These are phyloP conservation scores for Drosophila parabipectinata DNA, from an alignment of 1,140 invertebrate genomes.

Conservation along the genomic window DNA sequence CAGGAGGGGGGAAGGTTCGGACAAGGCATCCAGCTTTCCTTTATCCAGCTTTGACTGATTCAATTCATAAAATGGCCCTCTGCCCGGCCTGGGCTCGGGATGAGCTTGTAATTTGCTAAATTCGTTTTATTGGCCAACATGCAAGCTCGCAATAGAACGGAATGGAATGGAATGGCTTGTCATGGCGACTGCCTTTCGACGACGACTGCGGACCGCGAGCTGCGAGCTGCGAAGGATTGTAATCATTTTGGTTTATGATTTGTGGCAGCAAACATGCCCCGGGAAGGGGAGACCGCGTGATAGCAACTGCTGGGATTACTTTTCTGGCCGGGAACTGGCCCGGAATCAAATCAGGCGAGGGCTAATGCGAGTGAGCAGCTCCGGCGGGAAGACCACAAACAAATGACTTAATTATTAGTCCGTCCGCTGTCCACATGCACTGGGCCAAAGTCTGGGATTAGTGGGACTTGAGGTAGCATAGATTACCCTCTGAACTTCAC, in stretches of 20 bases:
- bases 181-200: background rate
- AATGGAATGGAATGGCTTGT: slow-evolving; percentile 5
- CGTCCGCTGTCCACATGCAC: slow-evolving; percentile 6
- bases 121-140: slow-evolving; percentile 81
- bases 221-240: slow-evolving; percentile 49
- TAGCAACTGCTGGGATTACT: slow-evolving; percentile 41
- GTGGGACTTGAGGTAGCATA: background rate
- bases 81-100: slow-evolving; percentile 33
- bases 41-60: slow-evolving; percentile 73
- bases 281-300: slow-evolving; percentile 6
- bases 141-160: slow-evolving; percentile 52
- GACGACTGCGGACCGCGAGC: slow-evolving; percentile 1
- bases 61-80: slow-evolving; percentile 75
- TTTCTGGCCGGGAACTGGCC: slow-evolving; percentile 16
- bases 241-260: slow-evolving; percentile 81
- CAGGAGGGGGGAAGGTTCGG: background rate
- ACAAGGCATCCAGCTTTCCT: slow-evolving; percentile 17
- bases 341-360: slow-evolving; percentile 23
- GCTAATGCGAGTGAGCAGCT: slow-evolving; percentile 39
- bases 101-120: slow-evolving; percentile 81
- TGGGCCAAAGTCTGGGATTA: background rate
- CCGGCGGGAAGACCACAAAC: slow-evolving; percentile 38
- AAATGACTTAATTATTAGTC: slow-evolving; percentile 77
- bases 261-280: slow-evolving; percentile 60
- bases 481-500: background rate